Conservation (phyloP, 2,797 vertebrate genomes). For the Jordanella pulchra region DNA sequence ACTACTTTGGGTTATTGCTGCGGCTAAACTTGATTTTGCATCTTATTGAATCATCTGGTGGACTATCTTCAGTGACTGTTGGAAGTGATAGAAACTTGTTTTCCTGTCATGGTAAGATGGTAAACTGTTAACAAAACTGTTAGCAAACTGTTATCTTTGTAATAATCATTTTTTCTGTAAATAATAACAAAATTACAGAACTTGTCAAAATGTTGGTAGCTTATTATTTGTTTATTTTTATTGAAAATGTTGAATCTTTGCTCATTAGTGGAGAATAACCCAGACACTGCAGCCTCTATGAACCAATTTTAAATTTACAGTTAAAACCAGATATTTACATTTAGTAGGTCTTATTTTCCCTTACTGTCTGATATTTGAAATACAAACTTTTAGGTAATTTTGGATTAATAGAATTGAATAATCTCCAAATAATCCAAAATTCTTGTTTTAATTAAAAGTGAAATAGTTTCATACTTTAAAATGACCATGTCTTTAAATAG, state of each 20-base stretch:
- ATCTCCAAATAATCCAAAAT: too few relatives aligned
- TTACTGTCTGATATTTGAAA: not conserved
- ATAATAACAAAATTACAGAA: not conserved
- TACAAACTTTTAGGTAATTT: not conserved
- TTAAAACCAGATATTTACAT: not conserved
- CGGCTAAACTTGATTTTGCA: not conserved
- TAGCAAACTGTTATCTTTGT: not conserved
- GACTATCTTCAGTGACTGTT: not conserved
- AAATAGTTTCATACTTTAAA: not conserved
- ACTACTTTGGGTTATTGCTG: not conserved
- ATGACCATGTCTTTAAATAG: too few relatives aligned
- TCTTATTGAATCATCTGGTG: not conserved
- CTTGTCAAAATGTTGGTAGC: not conserved
- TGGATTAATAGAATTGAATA: not conserved
- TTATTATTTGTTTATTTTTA: slow-evolving; percentile 19
- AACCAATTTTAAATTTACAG: slow-evolving; percentile 33
- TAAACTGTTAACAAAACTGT: too few relatives aligned
- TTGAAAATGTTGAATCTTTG: slow-evolving; percentile 10
- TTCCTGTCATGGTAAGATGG: not conserved
- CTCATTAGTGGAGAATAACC: slow-evolving; percentile 30
- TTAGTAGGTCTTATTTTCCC: not conserved
- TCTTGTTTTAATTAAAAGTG: too few relatives aligned
- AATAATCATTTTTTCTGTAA: not conserved
- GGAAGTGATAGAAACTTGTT: not conserved
- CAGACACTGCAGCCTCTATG: slow-evolving; percentile 8